These are phyloP conservation scores for Petrocephalus sullivani DNA, from an alignment of 2,797 vertebrate genomes.

Conservation along the genomic window DNA sequence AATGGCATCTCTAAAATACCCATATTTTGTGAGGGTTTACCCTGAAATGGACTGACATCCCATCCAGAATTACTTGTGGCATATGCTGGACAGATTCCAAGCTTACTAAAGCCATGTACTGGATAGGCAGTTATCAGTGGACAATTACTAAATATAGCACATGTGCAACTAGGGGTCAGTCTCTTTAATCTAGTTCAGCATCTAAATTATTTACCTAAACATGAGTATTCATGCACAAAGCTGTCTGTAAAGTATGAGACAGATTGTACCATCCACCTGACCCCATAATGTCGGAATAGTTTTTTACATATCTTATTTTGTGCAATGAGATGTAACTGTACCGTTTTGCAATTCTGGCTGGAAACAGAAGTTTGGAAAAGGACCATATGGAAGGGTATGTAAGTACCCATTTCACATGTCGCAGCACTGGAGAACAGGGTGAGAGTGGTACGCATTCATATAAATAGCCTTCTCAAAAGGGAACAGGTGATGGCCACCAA, in stretches of 20 bases:
- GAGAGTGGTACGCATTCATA: neutral
- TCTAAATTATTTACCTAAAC: neutral
- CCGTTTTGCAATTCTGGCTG: neutral
- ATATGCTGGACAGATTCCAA: neutral
- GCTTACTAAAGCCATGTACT: neutral
- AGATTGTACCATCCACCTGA: neutral
- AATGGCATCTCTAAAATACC: neutral
- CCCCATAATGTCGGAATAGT: neutral
- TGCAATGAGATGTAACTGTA: neutral
- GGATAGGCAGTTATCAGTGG: neutral
- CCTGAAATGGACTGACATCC: neutral
- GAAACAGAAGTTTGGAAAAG: neutral
- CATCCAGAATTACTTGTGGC: no score
- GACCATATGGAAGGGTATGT: neutral
- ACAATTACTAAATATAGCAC: neutral
- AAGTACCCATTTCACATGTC: neutral
- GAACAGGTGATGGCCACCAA: neutral
- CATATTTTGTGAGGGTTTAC: neutral
- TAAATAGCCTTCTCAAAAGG: neutral
- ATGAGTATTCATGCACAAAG: neutral
- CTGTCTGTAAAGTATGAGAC: neutral
- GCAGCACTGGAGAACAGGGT: neutral
- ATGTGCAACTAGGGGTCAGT: neutral
- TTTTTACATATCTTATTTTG: neutral
- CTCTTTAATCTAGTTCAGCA: neutral